Evolutionary conservation across 2,888 invertebrate genomes (phyloP), one percentile per base, ranked within the genome.

Genomic region (Abrostola tripartita): DNA sequence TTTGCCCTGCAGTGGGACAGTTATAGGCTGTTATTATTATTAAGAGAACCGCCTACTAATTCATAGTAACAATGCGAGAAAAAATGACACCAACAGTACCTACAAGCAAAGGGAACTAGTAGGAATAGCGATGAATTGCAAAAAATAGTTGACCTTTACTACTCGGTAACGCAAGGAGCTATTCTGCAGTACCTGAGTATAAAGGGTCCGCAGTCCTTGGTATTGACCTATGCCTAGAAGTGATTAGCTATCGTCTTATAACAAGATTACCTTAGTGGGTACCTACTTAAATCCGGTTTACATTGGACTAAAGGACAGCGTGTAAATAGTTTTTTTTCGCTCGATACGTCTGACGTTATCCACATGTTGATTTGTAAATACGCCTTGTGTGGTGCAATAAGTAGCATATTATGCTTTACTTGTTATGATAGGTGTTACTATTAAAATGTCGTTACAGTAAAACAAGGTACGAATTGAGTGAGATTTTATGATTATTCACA

Each of bases 401-500:
- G 10, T 10, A 14, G 41, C 36, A 10, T 35, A 44, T 41, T 37
- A 35, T 40, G 65, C 52, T 65, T 56, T 38, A 55, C 37, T 38
- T 44, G 41, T 14, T 41, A 50, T 47, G 61, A 24, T 24, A 24
- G 35, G 57, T 54, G 47, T 24, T 11, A 37, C 54, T 14, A 59
- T 64, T 53, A 61, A 60, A 56, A 35, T 6, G 54, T 53, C 52
- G 53, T 64, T 52, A 60, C 37, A 63, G 59, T 58, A 54, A 65
- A 61, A 64, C 53, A 61, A 67, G 52, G 24, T 54, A 65, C 65
- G 71, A 70, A 69, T 68, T 68, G 58, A 76, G 66, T 62, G 63
- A 63, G 66, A 68, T 69, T 67, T 65, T 62, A 68, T 63, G 60
- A 71, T 68, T 68, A 49, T 74, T 53, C 12, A 57, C 76, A 73